Evolutionary conservation across 1,140 invertebrate genomes (phyloP).

Genomic region (Drosophila prosaltans): DNA sequence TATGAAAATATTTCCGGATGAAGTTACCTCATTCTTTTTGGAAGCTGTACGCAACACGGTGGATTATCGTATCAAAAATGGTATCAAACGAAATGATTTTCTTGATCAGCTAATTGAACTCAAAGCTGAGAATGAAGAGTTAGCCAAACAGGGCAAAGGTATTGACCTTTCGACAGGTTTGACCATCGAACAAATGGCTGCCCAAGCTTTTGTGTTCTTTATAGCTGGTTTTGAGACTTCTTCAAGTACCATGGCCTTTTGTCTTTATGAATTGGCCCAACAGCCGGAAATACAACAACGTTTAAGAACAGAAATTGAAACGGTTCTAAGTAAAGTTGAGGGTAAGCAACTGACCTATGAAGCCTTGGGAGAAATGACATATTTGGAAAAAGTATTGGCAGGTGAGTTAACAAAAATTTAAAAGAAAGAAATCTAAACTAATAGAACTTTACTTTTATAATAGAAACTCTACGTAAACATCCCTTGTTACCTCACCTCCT

Average conservation of each 20-base stretch:
- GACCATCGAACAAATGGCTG: slow-evolving; percentile 72
- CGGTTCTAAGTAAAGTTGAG: slow-evolving; percentile 35
- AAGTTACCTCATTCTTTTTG: slow-evolving; percentile 80
- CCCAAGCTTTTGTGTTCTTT: slow-evolving; percentile 77
- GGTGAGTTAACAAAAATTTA: slow-evolving; percentile 52
- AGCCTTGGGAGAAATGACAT: slow-evolving; percentile 68
- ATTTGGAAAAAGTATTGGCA: slow-evolving; percentile 74
- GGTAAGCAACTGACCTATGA: slow-evolving; percentile 73
- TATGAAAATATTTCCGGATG: slow-evolving; percentile 63
- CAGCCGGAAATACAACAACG: slow-evolving; percentile 84
- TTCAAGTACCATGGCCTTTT: slow-evolving; percentile 83
- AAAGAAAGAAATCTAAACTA: background rate
- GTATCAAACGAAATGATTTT: slow-evolving; percentile 81
- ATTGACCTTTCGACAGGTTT: slow-evolving; percentile 59
- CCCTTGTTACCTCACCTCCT: slow-evolving; percentile 83
- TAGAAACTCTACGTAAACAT: slow-evolving; percentile 84
- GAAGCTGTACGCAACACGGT: slow-evolving; percentile 76
- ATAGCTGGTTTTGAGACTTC: slow-evolving; percentile 79
- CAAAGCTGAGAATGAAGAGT: slow-evolving; percentile 51
- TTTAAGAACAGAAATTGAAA: slow-evolving; percentile 83
- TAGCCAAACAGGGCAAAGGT: slow-evolving; percentile 27
- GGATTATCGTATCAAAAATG: slow-evolving; percentile 78
- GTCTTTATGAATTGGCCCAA: slow-evolving; percentile 79
- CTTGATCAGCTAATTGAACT: slow-evolving; percentile 81
- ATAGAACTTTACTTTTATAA: background rate